Evolutionary conservation across 2,888 invertebrate species (phyloP), one percentile per base, ranked within the genome.

Genomic region (Melanargia galathea): DNA sequence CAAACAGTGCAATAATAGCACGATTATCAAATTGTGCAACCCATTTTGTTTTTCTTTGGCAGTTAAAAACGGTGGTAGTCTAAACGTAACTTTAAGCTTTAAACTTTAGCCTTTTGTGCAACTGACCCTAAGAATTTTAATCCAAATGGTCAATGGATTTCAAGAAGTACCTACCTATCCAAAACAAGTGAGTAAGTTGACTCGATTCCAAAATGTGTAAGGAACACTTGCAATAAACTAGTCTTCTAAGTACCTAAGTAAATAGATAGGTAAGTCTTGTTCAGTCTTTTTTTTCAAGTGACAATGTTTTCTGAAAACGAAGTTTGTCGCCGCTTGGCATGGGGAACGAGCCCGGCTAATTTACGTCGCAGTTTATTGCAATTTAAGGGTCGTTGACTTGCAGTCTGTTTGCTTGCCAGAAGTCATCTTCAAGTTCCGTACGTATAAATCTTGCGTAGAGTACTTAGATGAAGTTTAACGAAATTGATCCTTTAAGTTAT

Each of bases 331-430:
- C 18, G 10, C 48, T 75, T 77, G 78, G 78, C 78, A 74, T 70
- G 75, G 74, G 67, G 65, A 70, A 76, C 73, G 71, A 73, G 75
- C 73, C 71, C 74, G 78, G 81, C 81, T 84, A 84, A 83, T 86
- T 82, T 81, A 72, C 76, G 82, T 78, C 79, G 79, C 79, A 77
- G 76, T 84, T 83, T 85, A 85, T 81, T 78, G 82, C 78, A 82
- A 82, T 83, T 84, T 79, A 79, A 79, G 70, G 76, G 74, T 77
- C 71, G 71, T 74, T 73, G 71, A 74, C 75, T 77, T 77, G 72
- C 73, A 64, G 68, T 62, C 68, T 69, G 71, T 43, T 73, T 66
- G 75, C 70, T 77, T 86, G 86, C 86, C 87, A 87, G 81, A 81
- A 81, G 71, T 80, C 77, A 62, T 45, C 48, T 63, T 62, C 56